phyloP scores from a whole-genome alignment of 1,140 invertebrate genomes.

The Hormaphis cornu region DNA sequence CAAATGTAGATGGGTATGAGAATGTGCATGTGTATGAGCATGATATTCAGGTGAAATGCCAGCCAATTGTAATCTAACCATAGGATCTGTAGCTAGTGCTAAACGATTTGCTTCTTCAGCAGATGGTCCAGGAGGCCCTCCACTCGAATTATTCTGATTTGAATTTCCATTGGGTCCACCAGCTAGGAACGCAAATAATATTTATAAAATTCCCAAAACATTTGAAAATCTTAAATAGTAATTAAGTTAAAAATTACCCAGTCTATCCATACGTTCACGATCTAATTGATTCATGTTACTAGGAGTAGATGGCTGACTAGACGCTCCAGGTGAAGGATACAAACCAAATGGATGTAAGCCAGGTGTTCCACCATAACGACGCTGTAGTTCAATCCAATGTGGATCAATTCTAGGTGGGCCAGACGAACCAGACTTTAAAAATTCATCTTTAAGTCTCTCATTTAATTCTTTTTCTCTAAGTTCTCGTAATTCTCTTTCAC shows the following conservation, averaged over 20 bases:
- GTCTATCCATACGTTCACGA: conserved; percentile 70
- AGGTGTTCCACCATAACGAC: conserved; percentile 47
- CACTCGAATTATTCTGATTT: conserved; percentile 26
- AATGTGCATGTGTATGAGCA: conserved; percentile 73
- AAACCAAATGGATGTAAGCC: conserved; percentile 51
- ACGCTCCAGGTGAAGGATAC: conserved; percentile 40
- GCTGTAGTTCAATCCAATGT: conserved; percentile 83
- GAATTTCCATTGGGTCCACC: conserved; percentile 6
- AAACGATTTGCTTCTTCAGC: conserved; percentile 54
- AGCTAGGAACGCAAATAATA: background rate
- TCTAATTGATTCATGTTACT: conserved; percentile 51
- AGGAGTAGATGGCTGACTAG: conserved; percentile 34
- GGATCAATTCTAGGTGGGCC: conserved; percentile 65
- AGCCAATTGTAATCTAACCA: conserved; percentile 73
- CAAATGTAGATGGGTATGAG: conserved; percentile 63
- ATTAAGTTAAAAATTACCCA: conserved; percentile 46
- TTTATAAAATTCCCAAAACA: background rate
- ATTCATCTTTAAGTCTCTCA: conserved; percentile 71
- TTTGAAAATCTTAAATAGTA: too few relatives aligned
- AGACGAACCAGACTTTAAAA: conserved; percentile 57
- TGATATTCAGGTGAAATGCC: conserved; percentile 71
- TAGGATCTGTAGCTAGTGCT: conserved; percentile 60
- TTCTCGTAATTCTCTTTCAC: conserved; percentile 74
- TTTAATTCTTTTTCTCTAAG: conserved; percentile 73
- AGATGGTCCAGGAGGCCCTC: conserved; percentile 30